Conservation (phyloP, 2,113 vertebrate species). For the Periophthalmus modestus region DNA sequence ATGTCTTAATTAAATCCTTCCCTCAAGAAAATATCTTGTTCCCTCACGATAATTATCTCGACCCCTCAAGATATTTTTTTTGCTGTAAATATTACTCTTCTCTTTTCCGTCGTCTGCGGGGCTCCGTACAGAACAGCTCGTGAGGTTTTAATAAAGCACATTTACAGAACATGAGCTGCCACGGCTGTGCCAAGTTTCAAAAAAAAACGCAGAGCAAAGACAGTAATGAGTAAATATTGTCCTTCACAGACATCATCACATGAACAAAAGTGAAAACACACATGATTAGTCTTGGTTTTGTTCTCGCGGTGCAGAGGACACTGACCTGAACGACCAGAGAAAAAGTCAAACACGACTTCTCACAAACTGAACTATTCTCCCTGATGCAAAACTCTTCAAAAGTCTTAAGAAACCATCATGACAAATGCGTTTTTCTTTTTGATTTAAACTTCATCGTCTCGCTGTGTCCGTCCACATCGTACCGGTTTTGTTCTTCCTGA, state of each 20-base stretch:
- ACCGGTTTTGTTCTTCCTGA: constrained; percentile 1
- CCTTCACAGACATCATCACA: too few relatives aligned
- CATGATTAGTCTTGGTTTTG: too few relatives aligned
- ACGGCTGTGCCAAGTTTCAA: neutral
- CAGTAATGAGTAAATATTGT: too few relatives aligned
- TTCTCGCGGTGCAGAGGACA: neutral
- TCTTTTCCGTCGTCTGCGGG: too few relatives aligned
- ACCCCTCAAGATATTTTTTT: too few relatives aligned
- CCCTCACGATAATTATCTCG: too few relatives aligned
- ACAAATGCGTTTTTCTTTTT: constrained; percentile 2
- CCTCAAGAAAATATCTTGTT: too few relatives aligned
- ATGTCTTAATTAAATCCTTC: too few relatives aligned
- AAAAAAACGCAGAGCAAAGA: neutral
- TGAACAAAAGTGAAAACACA: too few relatives aligned
- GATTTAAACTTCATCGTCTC: neutral
- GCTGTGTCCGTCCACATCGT: constrained; percentile 7
- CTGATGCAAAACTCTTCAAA: constrained; percentile 1
- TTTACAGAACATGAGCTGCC: neutral
- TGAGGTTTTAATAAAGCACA: neutral
- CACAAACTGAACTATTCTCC: constrained; percentile 11
- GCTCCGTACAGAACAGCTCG: too few relatives aligned
- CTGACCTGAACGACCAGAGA: neutral
- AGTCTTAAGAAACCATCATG: neutral
- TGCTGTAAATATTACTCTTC: too few relatives aligned
- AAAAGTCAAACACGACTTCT: neutral